Base-by-base conservation (phyloP, 2,797 vertebrate species). In the Orestias chungarensis region DNA sequence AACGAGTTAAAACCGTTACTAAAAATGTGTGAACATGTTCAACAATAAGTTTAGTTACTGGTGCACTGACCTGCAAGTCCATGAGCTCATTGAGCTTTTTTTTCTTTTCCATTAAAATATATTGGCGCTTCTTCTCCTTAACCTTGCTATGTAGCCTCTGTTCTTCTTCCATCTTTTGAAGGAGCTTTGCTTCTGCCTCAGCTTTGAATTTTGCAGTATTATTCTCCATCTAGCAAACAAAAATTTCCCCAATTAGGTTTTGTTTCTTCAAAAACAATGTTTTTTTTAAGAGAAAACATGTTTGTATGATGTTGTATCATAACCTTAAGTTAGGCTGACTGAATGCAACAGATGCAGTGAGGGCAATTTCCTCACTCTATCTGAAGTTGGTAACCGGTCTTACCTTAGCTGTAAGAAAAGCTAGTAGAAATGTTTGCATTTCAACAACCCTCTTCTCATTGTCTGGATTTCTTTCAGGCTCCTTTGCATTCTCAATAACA, bases 401-500 rank as follows among this genome's bases (percentile, higher is more conserved):
- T 65, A 97, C 97, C 95, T 93, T 96, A 20, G 95, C 42, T 1
- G 94, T 93, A 46, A 97, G 83, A 72, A 94, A 95, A 6, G 93
- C 92, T 81, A 97, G 82, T 54, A 96, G 79, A 10, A 97, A 86
- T 0, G 96, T 95, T 73, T 96, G 93, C 75, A 94, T 95, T 29
- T 95, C 95, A 61, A 95, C 67, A 14, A 85, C 64, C 42, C 71
- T 74, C 49, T 94, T 91, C 0, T 71, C 54, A 74, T 62, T 70
- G 52, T 93, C 90, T 18, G 76, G 38, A 29, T 78, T 91, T 82
- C 44, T 83, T 52, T 89, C 87, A 0, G 71, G 67, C 55, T 88
- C 79, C 12, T 9, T 52, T 40, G 76, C 27, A 74, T 83, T 89
- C 79, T 88, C 82, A 35, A 73, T 49, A 5, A 84, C 33, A 0